phyloP scores from a whole-genome alignment of 2,888 invertebrate genomes.

The Scelioninae gen. 1 region DNA sequence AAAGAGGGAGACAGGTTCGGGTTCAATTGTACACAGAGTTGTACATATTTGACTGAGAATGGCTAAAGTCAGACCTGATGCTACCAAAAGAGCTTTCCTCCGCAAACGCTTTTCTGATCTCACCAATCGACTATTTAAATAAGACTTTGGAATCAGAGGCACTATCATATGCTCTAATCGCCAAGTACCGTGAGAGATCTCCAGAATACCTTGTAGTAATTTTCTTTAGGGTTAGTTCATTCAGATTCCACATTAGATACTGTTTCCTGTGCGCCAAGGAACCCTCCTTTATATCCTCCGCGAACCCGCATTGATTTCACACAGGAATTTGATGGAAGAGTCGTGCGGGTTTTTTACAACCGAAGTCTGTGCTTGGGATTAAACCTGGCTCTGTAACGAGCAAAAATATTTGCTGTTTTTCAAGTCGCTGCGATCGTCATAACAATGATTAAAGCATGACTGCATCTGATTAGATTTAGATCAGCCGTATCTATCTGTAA shows the following conservation, averaged over 20 bases:
- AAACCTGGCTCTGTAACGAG: slow-evolving; percentile 16
- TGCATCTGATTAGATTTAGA: slow-evolving; percentile 39
- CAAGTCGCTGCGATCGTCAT: slow-evolving; percentile 10
- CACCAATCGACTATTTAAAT: slow-evolving; percentile 46
- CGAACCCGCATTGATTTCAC: slow-evolving; percentile 48
- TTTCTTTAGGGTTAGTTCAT: slow-evolving; percentile 41
- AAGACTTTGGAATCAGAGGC: slow-evolving; percentile 51
- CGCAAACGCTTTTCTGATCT: not conserved
- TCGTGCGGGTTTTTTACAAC: not conserved
- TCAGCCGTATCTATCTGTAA: slow-evolving; percentile 14
- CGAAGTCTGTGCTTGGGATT: not conserved
- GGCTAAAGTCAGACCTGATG: not conserved
- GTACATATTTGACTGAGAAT: slow-evolving; percentile 47
- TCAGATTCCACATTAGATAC: slow-evolving; percentile 50
- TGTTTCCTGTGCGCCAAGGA: slow-evolving; percentile 49
- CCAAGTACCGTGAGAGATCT: slow-evolving; percentile 60
- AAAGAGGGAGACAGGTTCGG: slow-evolving; percentile 66
- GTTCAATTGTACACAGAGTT: slow-evolving; percentile 44
- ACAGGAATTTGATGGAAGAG: slow-evolving; percentile 47
- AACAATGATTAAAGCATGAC: slow-evolving; percentile 26
- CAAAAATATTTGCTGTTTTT: slow-evolving; percentile 9
- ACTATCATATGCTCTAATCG: slow-evolving; percentile 41
- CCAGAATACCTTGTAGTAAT: slow-evolving; percentile 48
- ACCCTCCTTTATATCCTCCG: slow-evolving; percentile 37
- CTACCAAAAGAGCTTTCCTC: slow-evolving; percentile 2